Base-by-base conservation (phyloP, 2,113 vertebrate genomes). In the Hymenochirus boettgeri region DNA sequence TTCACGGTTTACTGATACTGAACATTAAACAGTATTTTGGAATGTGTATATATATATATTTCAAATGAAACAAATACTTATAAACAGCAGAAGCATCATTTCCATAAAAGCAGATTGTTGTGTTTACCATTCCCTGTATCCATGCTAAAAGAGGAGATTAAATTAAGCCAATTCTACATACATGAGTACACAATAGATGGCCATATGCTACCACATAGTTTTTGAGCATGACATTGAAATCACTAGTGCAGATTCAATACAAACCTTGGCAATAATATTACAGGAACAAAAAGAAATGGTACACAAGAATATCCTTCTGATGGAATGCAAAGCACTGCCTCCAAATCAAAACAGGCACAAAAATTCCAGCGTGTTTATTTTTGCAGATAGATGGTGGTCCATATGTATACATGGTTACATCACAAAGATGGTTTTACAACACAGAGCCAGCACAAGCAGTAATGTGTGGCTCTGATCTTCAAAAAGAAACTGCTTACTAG, bases 141-240 rank as follows among this genome's bases (percentile, higher is more conserved):
- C 10, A 35, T 35, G 33, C 33, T 12, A 35, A 9, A 35, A 35
- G 33, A 9, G 10, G 9, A 7, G 15, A 35, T n/a, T 35, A 13
- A 35, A 13, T 35, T 35, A 35, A 12, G 33, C 33, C 33, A 35
- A 35, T 13, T 13, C 33, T 35, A 35, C 10, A 12, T 12, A 13
- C 15, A n/a, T 15, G 17, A n/a, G 39, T 42, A 42, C 39, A 3
- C 17, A 42, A 42, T 15, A 42, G n/a, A 48, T 7, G 77, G 74
- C 75, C 61, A 79, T 71, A 73, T 79, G 11, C 0, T 46, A 15
- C 11, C 72, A 47, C 23, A 59, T 74, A 21, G 75, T 61, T 51
- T 70, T 70, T 76, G 61, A 11, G 18, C 69, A 65, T 1, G 8
- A 4, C 61, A 69, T 3, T 0, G 10, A 37, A 42, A 26, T 37